phyloP scores from a whole-genome alignment of 2,888 invertebrate genomes.

The Trachelus iudaicus region DNA sequence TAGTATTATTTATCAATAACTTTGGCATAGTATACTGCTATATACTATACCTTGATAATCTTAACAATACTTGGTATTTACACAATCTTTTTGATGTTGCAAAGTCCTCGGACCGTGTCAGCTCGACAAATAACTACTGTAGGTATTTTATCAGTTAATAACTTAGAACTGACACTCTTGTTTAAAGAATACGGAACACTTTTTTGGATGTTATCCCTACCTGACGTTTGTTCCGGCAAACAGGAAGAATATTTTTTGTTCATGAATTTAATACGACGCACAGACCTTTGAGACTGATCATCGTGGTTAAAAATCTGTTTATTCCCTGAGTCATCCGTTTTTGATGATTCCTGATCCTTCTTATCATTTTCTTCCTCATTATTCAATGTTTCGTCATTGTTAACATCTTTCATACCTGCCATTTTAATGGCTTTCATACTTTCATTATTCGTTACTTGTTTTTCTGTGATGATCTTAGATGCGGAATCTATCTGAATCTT shows the following conservation, averaged over 20 bases:
- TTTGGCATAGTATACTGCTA: not conserved
- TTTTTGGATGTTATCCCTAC: not conserved
- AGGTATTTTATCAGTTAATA: not conserved
- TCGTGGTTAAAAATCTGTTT: constrained; percentile 3
- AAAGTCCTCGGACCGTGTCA: not conserved
- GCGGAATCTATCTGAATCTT: not conserved
- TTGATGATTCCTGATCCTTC: not conserved
- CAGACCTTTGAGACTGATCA: constrained; percentile 68
- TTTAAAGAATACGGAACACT: not conserved
- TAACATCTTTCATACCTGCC: not conserved
- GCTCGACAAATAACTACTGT: not conserved
- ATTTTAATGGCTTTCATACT: not conserved
- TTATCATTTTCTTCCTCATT: not conserved
- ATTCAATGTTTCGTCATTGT: not conserved
- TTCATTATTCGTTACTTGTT: not conserved
- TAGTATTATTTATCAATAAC: not conserved
- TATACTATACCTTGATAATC: not conserved
- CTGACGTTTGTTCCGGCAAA: constrained; percentile 56
- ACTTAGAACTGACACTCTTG: not conserved
- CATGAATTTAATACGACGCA: constrained; percentile 73
- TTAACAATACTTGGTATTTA: not conserved
- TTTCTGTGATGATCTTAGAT: not conserved
- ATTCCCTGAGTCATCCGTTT: not conserved
- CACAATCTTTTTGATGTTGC: not conserved
- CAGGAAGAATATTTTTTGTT: constrained; percentile 81